phyloP scores from a whole-genome alignment of 2,113 vertebrate genomes.

The Peromyscus polionotus region DNA sequence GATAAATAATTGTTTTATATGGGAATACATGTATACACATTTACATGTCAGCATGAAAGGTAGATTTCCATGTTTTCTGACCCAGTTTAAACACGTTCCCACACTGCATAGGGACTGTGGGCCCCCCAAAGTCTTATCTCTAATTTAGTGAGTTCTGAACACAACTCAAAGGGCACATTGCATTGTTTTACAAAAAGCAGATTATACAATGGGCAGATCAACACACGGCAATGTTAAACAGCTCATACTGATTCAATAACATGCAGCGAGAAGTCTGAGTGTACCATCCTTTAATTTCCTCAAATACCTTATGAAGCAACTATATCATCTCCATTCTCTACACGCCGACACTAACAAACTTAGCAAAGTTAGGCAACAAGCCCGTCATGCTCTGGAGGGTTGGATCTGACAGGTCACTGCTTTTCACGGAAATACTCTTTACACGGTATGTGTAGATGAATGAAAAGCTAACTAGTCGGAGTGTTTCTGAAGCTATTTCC shows the following conservation, averaged over 20 bases:
- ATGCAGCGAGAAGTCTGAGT: background rate
- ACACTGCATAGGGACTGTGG: slow-evolving; percentile 62
- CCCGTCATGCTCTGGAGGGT: background rate
- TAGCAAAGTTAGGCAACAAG: background rate
- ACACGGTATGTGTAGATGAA: slow-evolving; percentile 84
- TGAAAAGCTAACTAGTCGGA: slow-evolving; percentile 84
- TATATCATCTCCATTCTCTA: background rate
- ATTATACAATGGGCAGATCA: slow-evolving; percentile 70
- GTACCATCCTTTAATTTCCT: slow-evolving; percentile 13
- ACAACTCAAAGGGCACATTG: slow-evolving; percentile 74
- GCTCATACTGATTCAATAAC: background rate
- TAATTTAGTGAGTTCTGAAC: slow-evolving; percentile 73
- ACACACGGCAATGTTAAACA: slow-evolving; percentile 61
- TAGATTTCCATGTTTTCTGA: slow-evolving; percentile 69
- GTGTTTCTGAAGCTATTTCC: slow-evolving; percentile 81
- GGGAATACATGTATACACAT: background rate
- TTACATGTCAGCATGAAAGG: background rate
- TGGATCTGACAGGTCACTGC: background rate
- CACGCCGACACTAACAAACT: background rate
- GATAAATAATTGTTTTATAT: background rate
- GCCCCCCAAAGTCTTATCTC: background rate
- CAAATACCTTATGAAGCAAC: background rate
- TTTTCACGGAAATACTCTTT: slow-evolving; percentile 58
- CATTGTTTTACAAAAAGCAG: slow-evolving; percentile 66
- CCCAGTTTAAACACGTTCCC: slow-evolving; percentile 58